phyloP scores from a whole-genome alignment of 2,888 invertebrate genomes.

The Andrena hattorfiana region DNA sequence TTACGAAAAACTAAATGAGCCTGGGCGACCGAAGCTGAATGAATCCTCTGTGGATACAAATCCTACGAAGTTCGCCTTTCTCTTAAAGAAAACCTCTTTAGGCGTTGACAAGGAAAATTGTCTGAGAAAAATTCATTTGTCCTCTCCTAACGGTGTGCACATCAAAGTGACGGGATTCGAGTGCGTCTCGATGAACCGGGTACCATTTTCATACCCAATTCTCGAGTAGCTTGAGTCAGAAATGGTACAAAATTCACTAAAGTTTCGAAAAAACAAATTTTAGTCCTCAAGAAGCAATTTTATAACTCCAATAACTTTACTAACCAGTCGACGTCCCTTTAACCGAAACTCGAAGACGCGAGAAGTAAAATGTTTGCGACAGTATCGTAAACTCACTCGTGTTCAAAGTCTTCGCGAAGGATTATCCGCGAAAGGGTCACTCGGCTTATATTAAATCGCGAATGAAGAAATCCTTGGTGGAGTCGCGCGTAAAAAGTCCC shows the following conservation, averaged over 20 bases:
- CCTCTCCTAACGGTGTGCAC: no score
- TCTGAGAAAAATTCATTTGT: neutral
- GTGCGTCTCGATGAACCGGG: no score
- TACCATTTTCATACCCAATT: neutral
- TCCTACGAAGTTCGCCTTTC: neutral
- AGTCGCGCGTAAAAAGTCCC: neutral
- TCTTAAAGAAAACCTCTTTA: neutral
- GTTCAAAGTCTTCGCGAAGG: neutral
- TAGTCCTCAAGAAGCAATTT: neutral
- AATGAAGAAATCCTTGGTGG: neutral
- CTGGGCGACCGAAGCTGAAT: neutral
- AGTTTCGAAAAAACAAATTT: neutral
- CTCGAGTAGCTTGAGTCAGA: neutral
- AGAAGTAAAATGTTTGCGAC: neutral
- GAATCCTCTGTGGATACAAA: neutral
- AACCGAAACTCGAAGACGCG: neutral
- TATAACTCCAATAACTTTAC: neutral
- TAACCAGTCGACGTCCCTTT: neutral
- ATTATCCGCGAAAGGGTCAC: neutral
- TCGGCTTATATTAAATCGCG: slow-evolving; percentile 2
- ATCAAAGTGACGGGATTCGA: no score
- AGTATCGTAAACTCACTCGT: neutral
- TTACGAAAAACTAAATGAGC: neutral
- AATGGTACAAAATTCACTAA: neutral
- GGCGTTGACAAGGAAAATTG: neutral